Evolutionary conservation across 2,113 vertebrate genomes (phyloP).

Genomic region (Carassius carassius): DNA sequence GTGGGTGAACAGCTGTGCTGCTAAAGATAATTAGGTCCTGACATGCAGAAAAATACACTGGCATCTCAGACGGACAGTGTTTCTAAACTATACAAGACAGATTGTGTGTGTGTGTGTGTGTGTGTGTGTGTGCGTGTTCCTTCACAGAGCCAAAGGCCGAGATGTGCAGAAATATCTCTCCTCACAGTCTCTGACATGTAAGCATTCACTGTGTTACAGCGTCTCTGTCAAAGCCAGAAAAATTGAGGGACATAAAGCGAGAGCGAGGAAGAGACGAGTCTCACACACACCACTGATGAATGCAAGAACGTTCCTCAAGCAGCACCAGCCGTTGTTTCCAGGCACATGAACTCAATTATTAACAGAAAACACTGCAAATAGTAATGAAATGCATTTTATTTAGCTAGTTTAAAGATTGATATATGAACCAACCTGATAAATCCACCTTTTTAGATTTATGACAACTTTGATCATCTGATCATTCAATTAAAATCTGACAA

Average conservation of each 20-base stretch:
- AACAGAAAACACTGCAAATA: not conserved
- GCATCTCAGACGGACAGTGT: not conserved
- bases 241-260: not conserved
- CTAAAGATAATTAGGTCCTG: conserved; percentile 29
- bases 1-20: not conserved
- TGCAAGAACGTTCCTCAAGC: not conserved
- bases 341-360: not conserved
- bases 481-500: not conserved
- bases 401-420: not conserved
- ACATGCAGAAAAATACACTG: conserved; percentile 22
- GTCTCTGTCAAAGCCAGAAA: not conserved
- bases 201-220: not conserved
- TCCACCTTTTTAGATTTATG: not conserved
- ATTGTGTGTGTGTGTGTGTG: not conserved
- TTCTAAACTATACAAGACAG: not conserved
- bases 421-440: not conserved
- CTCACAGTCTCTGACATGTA: conserved; percentile 6
- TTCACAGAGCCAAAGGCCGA: conserved; percentile 2
- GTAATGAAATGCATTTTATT: not conserved
- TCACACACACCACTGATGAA: not conserved
- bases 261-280: not conserved
- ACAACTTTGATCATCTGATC: not conserved
- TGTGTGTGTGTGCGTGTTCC: not conserved
- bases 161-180: not conserved
- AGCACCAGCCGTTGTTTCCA: not conserved